These are phyloP conservation scores for Drosophila subquinaria DNA, from an alignment of 2,888 invertebrate species.

Conservation along the genomic window DNA sequence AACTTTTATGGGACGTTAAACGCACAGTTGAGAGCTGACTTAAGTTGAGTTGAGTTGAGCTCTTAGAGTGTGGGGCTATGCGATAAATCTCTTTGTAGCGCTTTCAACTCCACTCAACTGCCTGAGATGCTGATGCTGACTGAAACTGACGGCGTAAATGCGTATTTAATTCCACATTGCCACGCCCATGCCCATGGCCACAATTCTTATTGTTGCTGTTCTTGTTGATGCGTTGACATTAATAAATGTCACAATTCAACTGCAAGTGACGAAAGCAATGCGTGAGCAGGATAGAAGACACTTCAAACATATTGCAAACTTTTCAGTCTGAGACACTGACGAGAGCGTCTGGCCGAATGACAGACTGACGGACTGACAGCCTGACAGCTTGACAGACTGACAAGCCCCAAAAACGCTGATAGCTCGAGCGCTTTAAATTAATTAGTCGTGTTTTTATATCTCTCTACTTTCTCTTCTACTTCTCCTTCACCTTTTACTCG, in stretches of 20 bases:
- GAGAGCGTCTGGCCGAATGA: constrained; percentile 19
- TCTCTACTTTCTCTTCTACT: constrained; percentile 5
- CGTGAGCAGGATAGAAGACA: constrained; percentile 20
- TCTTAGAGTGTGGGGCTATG: constrained; percentile 11
- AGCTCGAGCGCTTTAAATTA: constrained; percentile 72
- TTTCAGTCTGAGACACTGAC: constrained; percentile 32
- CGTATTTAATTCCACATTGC: constrained; percentile 71
- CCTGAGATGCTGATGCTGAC: constrained; percentile 24
- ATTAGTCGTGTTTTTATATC: constrained; percentile 65
- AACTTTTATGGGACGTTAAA: constrained; percentile 66
- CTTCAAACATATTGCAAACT: constrained; percentile 63
- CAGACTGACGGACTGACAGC: constrained; percentile 21
- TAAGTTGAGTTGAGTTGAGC: constrained; percentile 11
- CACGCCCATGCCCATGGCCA: constrained; percentile 50
- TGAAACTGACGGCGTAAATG: constrained; percentile 73
- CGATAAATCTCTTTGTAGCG: constrained; percentile 46
- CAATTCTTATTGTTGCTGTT: constrained; percentile 5
- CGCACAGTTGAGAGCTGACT: constrained; percentile 38
- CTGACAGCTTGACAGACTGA: constrained; percentile 30
- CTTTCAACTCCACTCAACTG: constrained; percentile 22
- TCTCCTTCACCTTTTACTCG: constrained; percentile 5
- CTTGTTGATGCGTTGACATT: constrained; percentile 70
- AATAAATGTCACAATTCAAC: constrained; percentile 75
- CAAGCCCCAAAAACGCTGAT: constrained; percentile 60
- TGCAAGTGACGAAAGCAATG: constrained; percentile 49